A percentile compares a stretch with the other conserved stretches of the same genome.
Conservation (phyloP, 2,113 vertebrate genomes). For the Polyodon spathula region DNA sequence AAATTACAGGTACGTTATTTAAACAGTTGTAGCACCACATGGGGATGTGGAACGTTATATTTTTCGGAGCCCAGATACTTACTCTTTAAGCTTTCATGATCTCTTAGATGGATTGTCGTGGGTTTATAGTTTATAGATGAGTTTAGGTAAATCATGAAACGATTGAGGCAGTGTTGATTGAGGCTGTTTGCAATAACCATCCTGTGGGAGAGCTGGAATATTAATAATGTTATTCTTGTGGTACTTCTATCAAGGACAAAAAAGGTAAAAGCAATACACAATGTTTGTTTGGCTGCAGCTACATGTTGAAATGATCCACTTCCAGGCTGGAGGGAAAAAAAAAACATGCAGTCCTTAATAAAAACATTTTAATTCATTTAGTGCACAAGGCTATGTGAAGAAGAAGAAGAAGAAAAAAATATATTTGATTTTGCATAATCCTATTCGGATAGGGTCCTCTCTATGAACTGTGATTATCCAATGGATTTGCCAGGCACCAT, state of each 20-base stretch:
- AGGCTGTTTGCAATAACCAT: too few species aligned
- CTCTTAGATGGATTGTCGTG: background rate
- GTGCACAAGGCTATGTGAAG: background rate
- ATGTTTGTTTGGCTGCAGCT: slow-evolving; percentile 5
- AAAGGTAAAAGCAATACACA: slow-evolving; percentile 4
- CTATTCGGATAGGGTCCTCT: too few species aligned
- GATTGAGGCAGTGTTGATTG: background rate
- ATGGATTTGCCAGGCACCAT: too few species aligned
- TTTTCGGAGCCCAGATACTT: too few species aligned
- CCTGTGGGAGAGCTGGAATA: too few species aligned
- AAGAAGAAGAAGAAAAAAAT: background rate
- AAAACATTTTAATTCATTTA: background rate
- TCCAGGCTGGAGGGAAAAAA: background rate
- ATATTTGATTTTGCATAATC: background rate
- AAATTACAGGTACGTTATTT: too few species aligned
- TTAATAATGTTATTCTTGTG: background rate
- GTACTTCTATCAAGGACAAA: slow-evolving; percentile 4
- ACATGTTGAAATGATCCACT: background rate
- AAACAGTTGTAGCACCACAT: too few species aligned
- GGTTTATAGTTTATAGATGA: background rate
- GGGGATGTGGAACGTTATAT: too few species aligned
- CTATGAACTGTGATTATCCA: too few species aligned
- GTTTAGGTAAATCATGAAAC: background rate
- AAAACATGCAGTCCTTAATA: background rate
- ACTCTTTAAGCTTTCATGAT: too few species aligned